Percentiles rank a stretch among this genome's conserved stretches.
Evolutionary conservation across 2,888 invertebrate species (phyloP).

Genomic region (Leucozona laternaria): DNA sequence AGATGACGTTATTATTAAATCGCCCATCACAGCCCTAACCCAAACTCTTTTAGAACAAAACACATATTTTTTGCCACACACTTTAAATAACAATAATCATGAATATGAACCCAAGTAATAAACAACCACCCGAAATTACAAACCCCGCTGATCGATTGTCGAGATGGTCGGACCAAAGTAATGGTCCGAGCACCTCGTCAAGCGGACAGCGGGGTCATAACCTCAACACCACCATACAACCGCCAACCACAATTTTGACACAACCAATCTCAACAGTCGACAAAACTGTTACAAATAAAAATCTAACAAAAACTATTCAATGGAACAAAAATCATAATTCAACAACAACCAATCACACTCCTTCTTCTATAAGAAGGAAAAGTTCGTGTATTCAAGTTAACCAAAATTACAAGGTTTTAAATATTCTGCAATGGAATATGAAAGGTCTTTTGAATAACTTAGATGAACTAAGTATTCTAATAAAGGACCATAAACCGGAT

Average conservation of each 20-base stretch:
- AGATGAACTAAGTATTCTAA: conserved; percentile 34
- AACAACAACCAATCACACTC: no score
- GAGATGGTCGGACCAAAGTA: background rate
- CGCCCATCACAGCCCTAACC: background rate
- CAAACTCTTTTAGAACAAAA: background rate
- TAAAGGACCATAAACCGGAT: conserved; percentile 7
- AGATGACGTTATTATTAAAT: background rate
- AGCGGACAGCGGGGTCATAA: background rate
- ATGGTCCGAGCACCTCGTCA: conserved; percentile 19
- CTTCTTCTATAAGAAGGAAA: background rate
- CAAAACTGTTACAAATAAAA: conserved; percentile 9
- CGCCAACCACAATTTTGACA: background rate
- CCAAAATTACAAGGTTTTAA: background rate
- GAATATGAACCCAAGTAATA: conserved; percentile 3
- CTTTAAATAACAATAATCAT: background rate
- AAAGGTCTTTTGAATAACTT: conserved; percentile 47
- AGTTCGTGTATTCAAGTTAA: background rate
- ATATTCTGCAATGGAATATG: conserved; percentile 54
- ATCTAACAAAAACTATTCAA: background rate
- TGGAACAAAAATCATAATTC: no score
- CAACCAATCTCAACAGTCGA: background rate
- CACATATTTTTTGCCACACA: background rate
- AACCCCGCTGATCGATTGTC: conserved; percentile 14
- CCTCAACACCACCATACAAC: conserved; percentile 5
- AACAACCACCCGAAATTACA: background rate